phyloP scores from a whole-genome alignment of 1,140 invertebrate species.

The Dendroctonus valens region DNA sequence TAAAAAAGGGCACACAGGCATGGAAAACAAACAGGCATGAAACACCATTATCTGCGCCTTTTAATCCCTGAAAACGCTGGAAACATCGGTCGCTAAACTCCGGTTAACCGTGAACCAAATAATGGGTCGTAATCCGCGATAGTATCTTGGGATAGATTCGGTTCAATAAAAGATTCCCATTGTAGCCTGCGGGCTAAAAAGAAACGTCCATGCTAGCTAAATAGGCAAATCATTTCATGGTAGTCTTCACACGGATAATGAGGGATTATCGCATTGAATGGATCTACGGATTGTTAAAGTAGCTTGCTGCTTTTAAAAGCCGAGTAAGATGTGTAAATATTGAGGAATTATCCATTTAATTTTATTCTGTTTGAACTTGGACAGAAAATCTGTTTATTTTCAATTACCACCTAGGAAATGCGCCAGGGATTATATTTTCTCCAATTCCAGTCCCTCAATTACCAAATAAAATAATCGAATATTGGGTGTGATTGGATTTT shows the following conservation, averaged over 20 bases:
- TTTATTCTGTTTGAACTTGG: too few relatives aligned
- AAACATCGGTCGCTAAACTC: conserved; percentile 19
- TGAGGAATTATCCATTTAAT: neutral
- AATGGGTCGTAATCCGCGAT: conserved; percentile 31
- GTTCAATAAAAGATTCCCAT: conserved; percentile 29
- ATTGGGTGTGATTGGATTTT: too few relatives aligned
- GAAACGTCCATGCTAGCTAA: conserved; percentile 33
- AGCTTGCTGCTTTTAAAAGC: neutral
- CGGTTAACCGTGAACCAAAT: conserved; percentile 38
- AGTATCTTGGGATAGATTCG: conserved; percentile 17
- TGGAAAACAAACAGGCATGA: conserved; percentile 42
- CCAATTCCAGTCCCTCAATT: too few relatives aligned
- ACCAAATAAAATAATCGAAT: too few relatives aligned
- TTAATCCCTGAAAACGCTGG: conserved; percentile 37
- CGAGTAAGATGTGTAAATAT: conserved; percentile 18
- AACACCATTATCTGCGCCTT: conserved; percentile 43
- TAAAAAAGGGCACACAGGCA: conserved; percentile 26
- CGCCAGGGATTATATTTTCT: too few relatives aligned
- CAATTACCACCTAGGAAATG: neutral
- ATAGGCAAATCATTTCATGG: conserved; percentile 42
- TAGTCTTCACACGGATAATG: conserved; percentile 29
- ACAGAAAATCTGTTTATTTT: neutral
- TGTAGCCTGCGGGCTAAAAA: conserved; percentile 21
- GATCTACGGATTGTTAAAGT: neutral
- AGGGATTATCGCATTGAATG: conserved; percentile 6